A percentile compares a stretch with the other conserved stretches of the same genome.
phyloP scores from a whole-genome alignment of 2,888 invertebrate genomes.

The Ormyrus nitidulus region DNA sequence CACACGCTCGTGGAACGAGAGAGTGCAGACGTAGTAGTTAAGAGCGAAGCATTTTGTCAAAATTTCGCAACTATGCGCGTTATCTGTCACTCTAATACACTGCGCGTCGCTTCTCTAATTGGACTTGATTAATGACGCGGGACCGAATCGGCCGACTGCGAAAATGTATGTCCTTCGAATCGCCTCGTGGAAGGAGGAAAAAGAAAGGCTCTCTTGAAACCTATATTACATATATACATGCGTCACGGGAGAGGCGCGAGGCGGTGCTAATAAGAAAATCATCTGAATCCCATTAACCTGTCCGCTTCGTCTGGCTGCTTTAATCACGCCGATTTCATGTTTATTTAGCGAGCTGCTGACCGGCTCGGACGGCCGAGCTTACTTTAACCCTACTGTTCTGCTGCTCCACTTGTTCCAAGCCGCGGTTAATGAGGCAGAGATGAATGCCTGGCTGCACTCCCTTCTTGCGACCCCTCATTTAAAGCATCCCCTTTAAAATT shows the following conservation, averaged over 20 bases:
- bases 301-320: background rate
- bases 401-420: too few relatives aligned
- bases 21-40: too few relatives aligned
- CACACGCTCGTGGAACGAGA: background rate
- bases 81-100: slow-evolving; percentile 54
- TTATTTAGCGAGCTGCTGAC: slow-evolving; percentile 27
- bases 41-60: slow-evolving; percentile 28
- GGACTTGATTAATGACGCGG: slow-evolving; percentile 45
- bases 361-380: background rate
- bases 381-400: background rate
- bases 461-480: too few relatives aligned
- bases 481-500: too few relatives aligned
- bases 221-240: slow-evolving; percentile 3
- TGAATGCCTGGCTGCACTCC: slow-evolving; percentile 4
- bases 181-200: background rate
- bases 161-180: background rate
- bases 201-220: background rate
- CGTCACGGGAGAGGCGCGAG: background rate
- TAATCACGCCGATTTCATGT: slow-evolving; percentile 31
- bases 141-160: background rate
- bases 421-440: slow-evolving; percentile 20
- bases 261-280: slow-evolving; percentile 51
- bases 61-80: slow-evolving; percentile 37
- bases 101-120: slow-evolving; percentile 29
- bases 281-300: slow-evolving; percentile 35